Base-by-base conservation (phyloP, 1,140 invertebrate species). In the Pectinophora gossypiella region DNA sequence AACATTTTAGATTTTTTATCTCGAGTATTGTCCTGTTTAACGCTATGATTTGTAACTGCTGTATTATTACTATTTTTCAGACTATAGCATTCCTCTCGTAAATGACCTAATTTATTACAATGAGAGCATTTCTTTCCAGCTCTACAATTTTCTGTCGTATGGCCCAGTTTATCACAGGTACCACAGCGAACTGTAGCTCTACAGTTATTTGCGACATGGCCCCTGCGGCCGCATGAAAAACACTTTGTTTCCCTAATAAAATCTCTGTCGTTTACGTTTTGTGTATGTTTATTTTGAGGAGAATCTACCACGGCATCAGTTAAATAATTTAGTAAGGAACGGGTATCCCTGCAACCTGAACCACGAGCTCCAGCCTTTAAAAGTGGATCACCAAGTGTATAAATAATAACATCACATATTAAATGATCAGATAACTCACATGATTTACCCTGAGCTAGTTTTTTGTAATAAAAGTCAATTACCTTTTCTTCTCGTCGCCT, bases 391-490 rank as follows among this genome's bases (percentile, higher is more conserved):
- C 16, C 16, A 1, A 48, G n/a, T 3, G 46, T 48, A n/a, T 18
- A 48, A 19, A 48, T 35, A 19, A 48, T 48, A 7, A 48, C 46
- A 32, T 48, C 46, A 35, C 9, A 13, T 12, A 48, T 48, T 1
- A 48, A 4, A 32, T 48, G 23, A 35, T 48, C 46, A 5, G 22
- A 9, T 19, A 18, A n/a, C 6, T 32, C 22, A 35, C 46, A 48
- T 19, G 5, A 9, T 35, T 48, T 48, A 7, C 46, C 46, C 19
- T 10, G n/a, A 6, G 23, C 23, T 18, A 48, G 22, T 19, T 48
- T 47, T 47, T 47, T 47, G 16, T 47, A 47, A 16, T 47, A 47
- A 16, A 47, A 47, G 27, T 48, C 23, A 10, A 48, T 18, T 23
- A 48, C 23, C 9, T 32, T 48, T 36, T 48, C 46, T 19, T 48